These are phyloP conservation scores for Andrena flavipes DNA, from an alignment of 2,888 invertebrate genomes.

Conservation along the genomic window DNA sequence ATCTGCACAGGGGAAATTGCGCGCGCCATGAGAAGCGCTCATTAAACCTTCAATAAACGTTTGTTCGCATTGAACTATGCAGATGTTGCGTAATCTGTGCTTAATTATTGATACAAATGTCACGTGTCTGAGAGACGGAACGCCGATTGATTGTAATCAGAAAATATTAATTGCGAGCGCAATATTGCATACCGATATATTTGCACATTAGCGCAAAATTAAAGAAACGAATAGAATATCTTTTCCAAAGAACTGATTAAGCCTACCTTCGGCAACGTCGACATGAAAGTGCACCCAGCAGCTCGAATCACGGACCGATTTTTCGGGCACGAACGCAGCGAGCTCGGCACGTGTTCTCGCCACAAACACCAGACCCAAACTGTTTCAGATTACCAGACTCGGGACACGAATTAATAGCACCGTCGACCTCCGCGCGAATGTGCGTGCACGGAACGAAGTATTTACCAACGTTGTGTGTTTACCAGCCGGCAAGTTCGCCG, in stretches of 20 bases:
- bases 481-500: slow-evolving; percentile 33
- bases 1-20: background rate
- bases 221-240: too few species aligned
- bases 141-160: slow-evolving; percentile 19
- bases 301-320: background rate
- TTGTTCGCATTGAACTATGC: slow-evolving; percentile 19
- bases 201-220: too few species aligned
- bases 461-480: slow-evolving; percentile 13
- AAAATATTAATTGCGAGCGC: background rate
- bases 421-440: background rate
- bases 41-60: slow-evolving; percentile 37
- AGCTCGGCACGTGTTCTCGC: background rate
- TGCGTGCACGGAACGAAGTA: slow-evolving; percentile 10
- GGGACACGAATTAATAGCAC: slow-evolving; percentile 41
- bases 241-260: background rate
- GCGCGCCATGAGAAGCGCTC: slow-evolving; percentile 15
- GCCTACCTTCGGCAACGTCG: background rate
- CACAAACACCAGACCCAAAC: background rate
- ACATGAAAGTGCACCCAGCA: background rate
- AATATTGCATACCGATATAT: background rate
- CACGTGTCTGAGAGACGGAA: slow-evolving; percentile 21
- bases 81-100: slow-evolving; percentile 17
- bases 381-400: background rate
- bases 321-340: background rate
- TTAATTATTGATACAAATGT: slow-evolving; percentile 29